Base-by-base conservation (phyloP, 2,797 vertebrate species). In the Falco concolor region DNA sequence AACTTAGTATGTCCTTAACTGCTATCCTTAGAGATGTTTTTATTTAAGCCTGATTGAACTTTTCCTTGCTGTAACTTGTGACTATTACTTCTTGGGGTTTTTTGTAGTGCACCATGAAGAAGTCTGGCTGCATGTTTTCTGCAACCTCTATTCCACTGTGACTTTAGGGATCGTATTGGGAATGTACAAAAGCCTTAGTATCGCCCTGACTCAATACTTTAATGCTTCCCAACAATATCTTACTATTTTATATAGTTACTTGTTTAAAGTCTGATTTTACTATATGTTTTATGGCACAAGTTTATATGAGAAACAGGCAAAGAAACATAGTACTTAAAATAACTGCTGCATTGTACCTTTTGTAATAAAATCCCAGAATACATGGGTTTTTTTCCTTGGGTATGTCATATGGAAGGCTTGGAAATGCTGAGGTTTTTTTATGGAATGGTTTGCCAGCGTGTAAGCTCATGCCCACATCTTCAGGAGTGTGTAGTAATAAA, bases 391-490 rank as follows among this genome's bases (percentile, higher is more conserved):
- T 83, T 85, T 45, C 13, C 21, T 8, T 40, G 32, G 1, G 2
- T 73, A 32, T 89, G 40, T 75, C 23, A 13, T 8, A 27, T 50
- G 20, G 73, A 81, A 80, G 12, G 10, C 12, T 88, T 84, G 30
- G 50, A 84, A 84, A 64, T 75, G 20, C 65, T 60, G 57, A 30
- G 4, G 4, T 70, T 52, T 90, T 90, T 87, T 64, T 56, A 18
- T 10, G 21, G 56, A 85, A 68, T 83, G 52, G 28, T 94, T 92
- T 93, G 24, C 68, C 69, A 94, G 59, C 64, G 28, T 79, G 25
- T 82, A 61, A 87, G 9, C 22, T 95, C 42, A 64, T 80, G 84
- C 61, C 92, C 45, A 63, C n/a, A 24, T 84, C 95, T 97, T 87
- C 49, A 45, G 17, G 49, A 73, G 38, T 80, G 50, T 50, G 38